Evolutionary conservation across 2,113 vertebrate species (phyloP).

Genomic region (Genyomyrus donnyi): DNA sequence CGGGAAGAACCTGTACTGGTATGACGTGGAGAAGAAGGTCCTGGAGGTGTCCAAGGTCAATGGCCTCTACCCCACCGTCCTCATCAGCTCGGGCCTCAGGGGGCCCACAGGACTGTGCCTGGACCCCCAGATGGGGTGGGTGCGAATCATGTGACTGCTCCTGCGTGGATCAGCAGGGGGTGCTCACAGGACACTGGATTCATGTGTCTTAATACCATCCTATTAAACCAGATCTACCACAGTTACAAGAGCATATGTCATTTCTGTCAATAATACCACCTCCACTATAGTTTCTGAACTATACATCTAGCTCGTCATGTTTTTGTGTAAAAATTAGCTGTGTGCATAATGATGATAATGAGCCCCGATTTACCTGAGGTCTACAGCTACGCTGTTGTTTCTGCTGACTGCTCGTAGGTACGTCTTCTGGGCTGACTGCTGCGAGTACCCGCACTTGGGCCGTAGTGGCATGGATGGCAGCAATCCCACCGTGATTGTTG

Average conservation of each 20-base stretch:
- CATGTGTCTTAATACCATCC: background rate
- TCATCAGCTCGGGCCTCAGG: conserved; percentile 70
- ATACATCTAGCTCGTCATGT: background rate
- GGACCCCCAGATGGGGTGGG: conserved; percentile 72
- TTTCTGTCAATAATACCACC: background rate
- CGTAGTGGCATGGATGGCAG: conserved; percentile 78
- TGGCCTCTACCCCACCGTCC: conserved; percentile 73
- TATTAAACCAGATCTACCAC: background rate
- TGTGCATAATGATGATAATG: background rate
- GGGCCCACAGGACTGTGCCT: conserved; percentile 70
- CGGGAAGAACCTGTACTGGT: conserved; percentile 85
- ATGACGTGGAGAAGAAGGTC: conserved; percentile 73
- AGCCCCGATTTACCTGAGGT: background rate
- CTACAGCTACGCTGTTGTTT: too few species aligned
- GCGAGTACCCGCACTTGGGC: conserved; percentile 75
- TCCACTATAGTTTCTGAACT: background rate
- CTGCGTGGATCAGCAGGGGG: background rate
- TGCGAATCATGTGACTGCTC: background rate
- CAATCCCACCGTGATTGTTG: conserved; percentile 62
- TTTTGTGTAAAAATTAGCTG: background rate
- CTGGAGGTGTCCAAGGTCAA: conserved; percentile 81
- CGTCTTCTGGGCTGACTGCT: conserved; percentile 81
- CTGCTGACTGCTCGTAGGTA: conserved; percentile 48
- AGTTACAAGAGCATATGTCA: background rate
- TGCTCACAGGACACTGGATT: background rate